Evolutionary conservation across 2,113 vertebrate genomes (phyloP).

Genomic region (Accipiter cooperii): DNA sequence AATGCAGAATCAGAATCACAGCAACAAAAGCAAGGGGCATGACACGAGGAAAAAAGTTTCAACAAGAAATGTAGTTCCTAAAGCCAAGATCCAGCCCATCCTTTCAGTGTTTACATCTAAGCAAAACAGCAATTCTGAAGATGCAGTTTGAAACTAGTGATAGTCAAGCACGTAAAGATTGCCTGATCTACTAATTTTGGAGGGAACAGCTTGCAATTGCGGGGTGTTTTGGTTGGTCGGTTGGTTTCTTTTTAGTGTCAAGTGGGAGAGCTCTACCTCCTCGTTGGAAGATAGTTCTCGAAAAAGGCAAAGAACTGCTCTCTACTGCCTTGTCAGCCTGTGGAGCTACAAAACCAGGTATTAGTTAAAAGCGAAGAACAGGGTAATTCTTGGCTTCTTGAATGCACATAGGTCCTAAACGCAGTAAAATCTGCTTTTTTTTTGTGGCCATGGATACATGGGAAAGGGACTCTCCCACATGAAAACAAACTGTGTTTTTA

Average conservation of each 20-base stretch:
- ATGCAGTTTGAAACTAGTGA: not conserved
- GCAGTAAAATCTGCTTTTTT: not conserved
- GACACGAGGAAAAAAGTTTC: not conserved
- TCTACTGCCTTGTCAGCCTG: not conserved
- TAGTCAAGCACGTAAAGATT: not conserved
- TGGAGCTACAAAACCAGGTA: not conserved
- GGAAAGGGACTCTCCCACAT: not conserved
- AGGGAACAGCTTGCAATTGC: not conserved
- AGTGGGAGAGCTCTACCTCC: not conserved
- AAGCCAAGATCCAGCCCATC: not conserved
- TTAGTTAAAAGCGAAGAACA: not conserved
- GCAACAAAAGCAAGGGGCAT: not conserved
- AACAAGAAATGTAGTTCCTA: not conserved
- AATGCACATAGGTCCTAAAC: not conserved
- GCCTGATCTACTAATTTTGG: not conserved
- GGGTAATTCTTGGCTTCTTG: not conserved
- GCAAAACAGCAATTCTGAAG: not conserved
- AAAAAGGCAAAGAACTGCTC: not conserved
- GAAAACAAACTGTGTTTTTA: not conserved
- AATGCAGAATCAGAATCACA: not conserved
- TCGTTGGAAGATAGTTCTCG: not conserved
- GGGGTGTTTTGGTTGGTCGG: not conserved
- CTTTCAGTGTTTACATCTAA: not conserved
- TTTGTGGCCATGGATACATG: not conserved
- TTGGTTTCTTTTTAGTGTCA: not conserved